Percentiles rank a stretch among this genome's conserved stretches.
These are phyloP conservation scores for Phalacrocorax pelagicus DNA, from an alignment of 2,113 vertebrate species.

Conservation along the genomic window DNA sequence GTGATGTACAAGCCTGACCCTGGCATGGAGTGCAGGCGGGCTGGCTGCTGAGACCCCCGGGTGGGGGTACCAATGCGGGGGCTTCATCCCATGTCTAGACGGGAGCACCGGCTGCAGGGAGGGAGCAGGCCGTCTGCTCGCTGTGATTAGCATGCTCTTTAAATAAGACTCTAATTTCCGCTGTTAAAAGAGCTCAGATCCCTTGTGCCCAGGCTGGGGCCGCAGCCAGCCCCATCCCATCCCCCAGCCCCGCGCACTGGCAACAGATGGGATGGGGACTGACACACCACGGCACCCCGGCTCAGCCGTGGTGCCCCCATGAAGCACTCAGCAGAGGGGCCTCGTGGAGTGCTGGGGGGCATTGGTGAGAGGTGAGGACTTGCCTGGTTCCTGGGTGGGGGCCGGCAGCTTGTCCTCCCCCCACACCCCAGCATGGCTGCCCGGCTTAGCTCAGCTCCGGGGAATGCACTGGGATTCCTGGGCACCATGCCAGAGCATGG, in stretches of 20 bases:
- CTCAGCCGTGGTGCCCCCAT: accelerated
- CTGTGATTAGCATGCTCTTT: slow-evolving; percentile 59
- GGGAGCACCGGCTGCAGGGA: neutral
- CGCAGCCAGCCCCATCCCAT: slow-evolving; percentile 1
- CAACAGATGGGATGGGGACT: neutral
- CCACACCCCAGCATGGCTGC: neutral
- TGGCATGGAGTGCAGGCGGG: neutral
- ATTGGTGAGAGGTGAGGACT: accelerated
- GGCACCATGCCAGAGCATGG: neutral
- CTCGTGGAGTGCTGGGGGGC: accelerated
- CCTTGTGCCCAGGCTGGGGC: slow-evolving; percentile 55
- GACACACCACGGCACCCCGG: accelerated
- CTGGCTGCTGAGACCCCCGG: neutral
- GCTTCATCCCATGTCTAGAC: neutral
- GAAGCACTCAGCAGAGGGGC: accelerated
- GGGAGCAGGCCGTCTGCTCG: neutral
- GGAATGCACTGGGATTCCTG: slow-evolving; percentile 55
- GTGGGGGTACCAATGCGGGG: no score
- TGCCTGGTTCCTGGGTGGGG: neutral
- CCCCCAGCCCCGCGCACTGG: neutral
- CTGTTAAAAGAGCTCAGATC: slow-evolving; percentile 49
- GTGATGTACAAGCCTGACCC: accelerated
- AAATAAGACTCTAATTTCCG: slow-evolving; percentile 64
- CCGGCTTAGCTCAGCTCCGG: neutral
- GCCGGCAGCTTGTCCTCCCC: neutral